Conservation (phyloP, 1,140 invertebrate species). For the Nomia melanderi region DNA sequence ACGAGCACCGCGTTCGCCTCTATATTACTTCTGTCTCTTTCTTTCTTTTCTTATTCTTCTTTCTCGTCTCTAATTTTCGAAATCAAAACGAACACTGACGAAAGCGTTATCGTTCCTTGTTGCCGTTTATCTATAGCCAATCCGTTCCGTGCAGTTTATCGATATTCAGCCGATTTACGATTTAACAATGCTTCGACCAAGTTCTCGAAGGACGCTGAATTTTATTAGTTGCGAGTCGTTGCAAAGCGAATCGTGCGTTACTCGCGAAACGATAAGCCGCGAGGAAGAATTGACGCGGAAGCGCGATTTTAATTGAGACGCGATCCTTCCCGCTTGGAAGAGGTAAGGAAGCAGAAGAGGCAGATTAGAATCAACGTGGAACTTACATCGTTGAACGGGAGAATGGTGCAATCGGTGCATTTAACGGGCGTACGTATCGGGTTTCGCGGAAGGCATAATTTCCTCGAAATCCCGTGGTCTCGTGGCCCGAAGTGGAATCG, state of each 20-base stretch:
- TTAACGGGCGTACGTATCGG: background rate
- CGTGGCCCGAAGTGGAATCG: too few species aligned
- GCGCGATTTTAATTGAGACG: too few species aligned
- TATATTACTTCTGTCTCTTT: background rate
- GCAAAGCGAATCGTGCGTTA: too few species aligned
- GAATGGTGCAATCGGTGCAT: background rate
- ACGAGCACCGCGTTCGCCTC: too few species aligned
- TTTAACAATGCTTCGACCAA: too few species aligned
- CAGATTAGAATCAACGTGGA: background rate
- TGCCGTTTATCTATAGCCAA: too few species aligned
- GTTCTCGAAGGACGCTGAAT: background rate
- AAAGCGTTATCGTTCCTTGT: too few species aligned
- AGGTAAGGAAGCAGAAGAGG: background rate
- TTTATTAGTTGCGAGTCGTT: background rate
- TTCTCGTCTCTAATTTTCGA: background rate
- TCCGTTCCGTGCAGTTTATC: background rate
- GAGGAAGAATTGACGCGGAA: background rate
- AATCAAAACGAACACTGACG: too few species aligned
- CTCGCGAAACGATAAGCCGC: background rate
- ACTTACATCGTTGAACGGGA: background rate
- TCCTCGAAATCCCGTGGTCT: background rate
- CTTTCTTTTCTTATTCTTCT: slow-evolving; percentile 2
- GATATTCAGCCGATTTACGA: background rate
- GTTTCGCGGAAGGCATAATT: background rate
- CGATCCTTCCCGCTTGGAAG: background rate